phyloP scores from a whole-genome alignment of 2,888 invertebrate genomes.

The Embidobia sp. region DNA sequence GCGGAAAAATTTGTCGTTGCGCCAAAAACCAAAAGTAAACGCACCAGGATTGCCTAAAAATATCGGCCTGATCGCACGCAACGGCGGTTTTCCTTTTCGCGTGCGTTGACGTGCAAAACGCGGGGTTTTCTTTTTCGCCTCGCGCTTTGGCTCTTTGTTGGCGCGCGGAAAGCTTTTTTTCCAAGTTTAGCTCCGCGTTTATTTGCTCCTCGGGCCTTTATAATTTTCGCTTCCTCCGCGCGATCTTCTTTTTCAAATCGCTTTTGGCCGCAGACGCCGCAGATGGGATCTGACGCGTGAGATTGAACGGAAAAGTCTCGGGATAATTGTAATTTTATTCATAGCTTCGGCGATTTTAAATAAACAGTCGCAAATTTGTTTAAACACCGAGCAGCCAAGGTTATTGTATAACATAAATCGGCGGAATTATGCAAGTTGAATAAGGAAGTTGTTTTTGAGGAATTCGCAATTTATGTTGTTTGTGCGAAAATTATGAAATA shows the following conservation, averaged over 20 bases:
- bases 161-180: slow-evolving; percentile 32
- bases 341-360: too few species aligned
- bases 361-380: too few species aligned
- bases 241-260: not conserved
- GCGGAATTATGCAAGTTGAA: too few species aligned
- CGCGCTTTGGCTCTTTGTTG: slow-evolving; percentile 51
- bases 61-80: slow-evolving; percentile 68
- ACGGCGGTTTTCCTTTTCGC: slow-evolving; percentile 62
- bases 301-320: too few species aligned
- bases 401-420: too few species aligned
- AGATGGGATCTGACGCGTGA: too few species aligned
- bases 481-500: too few species aligned
- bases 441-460: too few species aligned
- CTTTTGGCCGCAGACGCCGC: too few species aligned
- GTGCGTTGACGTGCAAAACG: slow-evolving; percentile 57
- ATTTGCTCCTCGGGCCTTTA: slow-evolving; percentile 46
- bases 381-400: too few species aligned
- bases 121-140: slow-evolving; percentile 45
- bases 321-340: too few species aligned
- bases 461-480: too few species aligned
- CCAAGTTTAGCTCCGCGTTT: slow-evolving; percentile 46
- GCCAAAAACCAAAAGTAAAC: slow-evolving; percentile 78
- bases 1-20: slow-evolving; percentile 77
- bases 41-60: slow-evolving; percentile 75
- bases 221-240: slow-evolving; percentile 48